Evolutionary conservation across 2,113 vertebrate species (phyloP).

Genomic region (Mus pahari): DNA sequence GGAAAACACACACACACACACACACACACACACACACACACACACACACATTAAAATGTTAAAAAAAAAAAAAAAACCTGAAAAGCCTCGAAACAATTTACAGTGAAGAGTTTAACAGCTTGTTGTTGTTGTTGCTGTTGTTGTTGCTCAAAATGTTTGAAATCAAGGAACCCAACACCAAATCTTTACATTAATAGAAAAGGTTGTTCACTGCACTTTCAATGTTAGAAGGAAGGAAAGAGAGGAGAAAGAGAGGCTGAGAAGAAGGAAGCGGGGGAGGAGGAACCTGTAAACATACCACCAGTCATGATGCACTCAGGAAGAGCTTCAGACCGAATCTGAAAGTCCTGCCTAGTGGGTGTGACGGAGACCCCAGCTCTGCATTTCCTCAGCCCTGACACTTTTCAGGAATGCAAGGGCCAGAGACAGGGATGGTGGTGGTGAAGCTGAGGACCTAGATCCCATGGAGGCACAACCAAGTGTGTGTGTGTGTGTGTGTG

Average conservation of each 20-base stretch:
- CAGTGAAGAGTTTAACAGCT: background rate
- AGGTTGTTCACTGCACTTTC: background rate
- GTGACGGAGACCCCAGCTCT: background rate
- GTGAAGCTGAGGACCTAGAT: background rate
- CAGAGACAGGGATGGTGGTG: background rate
- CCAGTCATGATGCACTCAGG: background rate
- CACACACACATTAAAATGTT: background rate
- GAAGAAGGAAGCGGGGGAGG: rapidly evolving
- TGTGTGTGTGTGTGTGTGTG: background rate
- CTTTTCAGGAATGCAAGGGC: background rate
- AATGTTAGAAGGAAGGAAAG: background rate
- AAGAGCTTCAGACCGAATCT: background rate
- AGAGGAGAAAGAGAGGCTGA: background rate
- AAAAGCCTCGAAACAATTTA: background rate
- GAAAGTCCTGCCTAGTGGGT: no score
- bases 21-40: background rate
- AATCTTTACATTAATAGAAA: background rate
- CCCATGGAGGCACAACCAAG: background rate
- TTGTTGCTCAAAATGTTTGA: no score
- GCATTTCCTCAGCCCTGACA: no score
- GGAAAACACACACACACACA: background rate
- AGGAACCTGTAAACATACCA: background rate
- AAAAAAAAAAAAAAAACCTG: background rate
- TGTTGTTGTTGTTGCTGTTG: background rate
- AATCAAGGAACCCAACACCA: background rate